A percentile compares a stretch with the other conserved stretches of the same genome.
Evolutionary conservation across 2,797 vertebrate genomes (phyloP).

Genomic region (Melanogrammus aeglefinus): DNA sequence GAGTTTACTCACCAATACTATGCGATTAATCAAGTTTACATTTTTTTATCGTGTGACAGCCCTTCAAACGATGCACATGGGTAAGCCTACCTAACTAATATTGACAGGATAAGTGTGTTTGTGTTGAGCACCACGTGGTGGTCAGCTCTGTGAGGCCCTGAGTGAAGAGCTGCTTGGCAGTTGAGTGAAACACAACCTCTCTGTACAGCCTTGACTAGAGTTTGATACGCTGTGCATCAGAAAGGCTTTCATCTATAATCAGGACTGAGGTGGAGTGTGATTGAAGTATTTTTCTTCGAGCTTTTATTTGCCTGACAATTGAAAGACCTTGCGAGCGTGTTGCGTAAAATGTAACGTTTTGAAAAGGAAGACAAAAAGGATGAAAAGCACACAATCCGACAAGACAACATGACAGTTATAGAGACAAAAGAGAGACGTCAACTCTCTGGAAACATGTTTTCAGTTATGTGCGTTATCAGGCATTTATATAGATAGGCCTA

Average conservation of each 20-base stretch:
- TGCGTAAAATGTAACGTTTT: constrained; percentile 40
- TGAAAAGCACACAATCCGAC: not conserved
- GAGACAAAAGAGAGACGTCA: not conserved
- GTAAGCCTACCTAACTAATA: not conserved
- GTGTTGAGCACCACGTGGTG: not conserved
- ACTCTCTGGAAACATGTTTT: not conserved
- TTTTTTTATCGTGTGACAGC: no score
- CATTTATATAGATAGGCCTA: not conserved
- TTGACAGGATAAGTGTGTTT: not conserved
- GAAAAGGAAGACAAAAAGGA: constrained; percentile 1
- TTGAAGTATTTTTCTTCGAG: constrained; percentile 6
- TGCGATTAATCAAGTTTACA: no score
- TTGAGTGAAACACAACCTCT: not conserved
- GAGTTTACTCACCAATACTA: no score
- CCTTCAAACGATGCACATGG: not conserved
- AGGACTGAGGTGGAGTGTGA: constrained; percentile 34
- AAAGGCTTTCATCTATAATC: constrained; percentile 54
- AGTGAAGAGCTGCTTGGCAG: not conserved
- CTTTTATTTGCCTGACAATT: constrained; percentile 15
- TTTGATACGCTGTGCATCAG: constrained; percentile 42
- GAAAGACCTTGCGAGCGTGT: constrained; percentile 25
- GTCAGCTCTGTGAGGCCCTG: constrained; percentile 47
- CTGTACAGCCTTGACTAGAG: constrained; percentile 12
- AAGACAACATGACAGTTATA: not conserved
- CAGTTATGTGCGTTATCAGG: no score